These are phyloP conservation scores for Beris morrisii DNA, from an alignment of 2,888 invertebrate genomes.

Conservation along the genomic window DNA sequence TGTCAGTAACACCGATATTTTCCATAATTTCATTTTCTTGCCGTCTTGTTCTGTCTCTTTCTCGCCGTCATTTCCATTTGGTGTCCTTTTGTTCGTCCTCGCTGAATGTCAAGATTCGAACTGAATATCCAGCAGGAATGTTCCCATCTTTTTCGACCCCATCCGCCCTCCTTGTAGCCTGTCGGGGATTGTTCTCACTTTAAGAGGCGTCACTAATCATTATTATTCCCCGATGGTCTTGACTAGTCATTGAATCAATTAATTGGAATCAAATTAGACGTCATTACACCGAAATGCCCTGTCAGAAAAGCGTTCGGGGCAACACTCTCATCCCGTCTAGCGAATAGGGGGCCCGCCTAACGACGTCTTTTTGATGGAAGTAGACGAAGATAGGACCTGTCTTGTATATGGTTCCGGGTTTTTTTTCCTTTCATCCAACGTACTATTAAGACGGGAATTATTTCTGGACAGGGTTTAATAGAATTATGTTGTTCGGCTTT, in stretches of 20 bases:
- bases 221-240: slow-evolving; percentile 35
- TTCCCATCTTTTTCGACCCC: neutral
- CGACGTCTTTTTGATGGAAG: slow-evolving; percentile 3
- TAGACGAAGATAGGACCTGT: neutral
- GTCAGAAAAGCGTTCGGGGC: slow-evolving; percentile 29
- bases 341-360: neutral
- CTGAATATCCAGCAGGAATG: neutral
- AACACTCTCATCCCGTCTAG: slow-evolving; percentile 10
- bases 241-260: slow-evolving; percentile 43
- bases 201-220: slow-evolving; percentile 33
- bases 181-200: slow-evolving; percentile 25
- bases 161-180: neutral
- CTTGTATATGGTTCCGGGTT: too few species aligned
- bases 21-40: slow-evolving; percentile 35
- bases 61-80: slow-evolving; percentile 15
- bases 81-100: too few species aligned
- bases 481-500: neutral
- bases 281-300: slow-evolving; percentile 37
- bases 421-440: too few species aligned
- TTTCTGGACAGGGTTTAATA: slow-evolving; percentile 1
- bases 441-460: too few species aligned
- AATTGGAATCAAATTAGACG: slow-evolving; percentile 43
- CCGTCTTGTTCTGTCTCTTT: slow-evolving; percentile 35
- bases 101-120: neutral
- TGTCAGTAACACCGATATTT: slow-evolving; percentile 43